Base-by-base conservation (phyloP, 2,888 invertebrate species). In the Hirtodrosophila confusa region DNA sequence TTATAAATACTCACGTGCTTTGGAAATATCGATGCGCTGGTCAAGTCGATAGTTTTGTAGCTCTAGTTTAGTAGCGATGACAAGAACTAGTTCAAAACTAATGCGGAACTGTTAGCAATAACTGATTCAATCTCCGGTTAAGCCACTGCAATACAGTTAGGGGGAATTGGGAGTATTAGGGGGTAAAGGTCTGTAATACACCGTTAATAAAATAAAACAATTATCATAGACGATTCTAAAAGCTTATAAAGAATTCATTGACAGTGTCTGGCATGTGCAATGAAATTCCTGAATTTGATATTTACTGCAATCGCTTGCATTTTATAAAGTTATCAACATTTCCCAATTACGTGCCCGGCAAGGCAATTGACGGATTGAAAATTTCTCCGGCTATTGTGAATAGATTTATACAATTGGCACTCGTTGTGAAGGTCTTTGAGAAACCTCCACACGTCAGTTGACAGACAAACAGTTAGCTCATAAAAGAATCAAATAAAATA, bases 241-340 rank as follows among this genome's bases (percentile, higher is more conserved):
- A 11, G 31, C 36, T 37, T 3, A 54, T 62, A 54, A 62, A 60
- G 36, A 10, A 78, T 82, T 70, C 83, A 78, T 35, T 41, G 60
- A 37, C 67, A 68, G 82, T 60, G 53, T 62, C 9, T 31, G 49
- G 33, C 51, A 62, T 53, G 63, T 58, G 61, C 53, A 61, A 33
- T 70, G 75, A 51, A 62, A 76, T 72, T 63, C 50, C 45, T 55
- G 47, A 24, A 61, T 64, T 31, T 53, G 56, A 56, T 79, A 70
- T 84, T 77, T 72, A 82, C 76, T 75, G 63, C 68, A 56, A 44
- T 69, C 44, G 45, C 31, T 41, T 62, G 65, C 69, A 72, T 44
- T 72, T 78, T 53, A 67, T 68, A 69, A 62, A 62, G 73, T 79
- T 76, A 76, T 75, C 69, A 86, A 73, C 83, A 76, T 86, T 86